Conservation (phyloP, 2,113 vertebrate genomes). For the Leucosticte australis region DNA sequence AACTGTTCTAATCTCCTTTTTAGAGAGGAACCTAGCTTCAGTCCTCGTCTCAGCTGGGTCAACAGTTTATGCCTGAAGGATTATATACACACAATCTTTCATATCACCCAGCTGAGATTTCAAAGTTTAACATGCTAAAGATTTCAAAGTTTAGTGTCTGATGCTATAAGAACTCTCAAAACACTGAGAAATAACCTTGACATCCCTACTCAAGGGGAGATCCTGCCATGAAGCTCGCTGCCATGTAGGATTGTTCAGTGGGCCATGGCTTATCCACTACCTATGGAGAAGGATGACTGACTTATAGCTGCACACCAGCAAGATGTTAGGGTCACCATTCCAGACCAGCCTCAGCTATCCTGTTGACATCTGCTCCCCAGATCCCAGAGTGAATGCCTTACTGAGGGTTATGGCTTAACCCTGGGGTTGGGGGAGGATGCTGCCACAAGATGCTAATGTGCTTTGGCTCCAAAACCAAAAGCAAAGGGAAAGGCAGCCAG, state of each 20-base stretch:
- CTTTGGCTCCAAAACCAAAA: background rate
- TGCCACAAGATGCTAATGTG: rapidly evolving
- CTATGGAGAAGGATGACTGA: background rate
- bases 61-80: background rate
- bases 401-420: background rate
- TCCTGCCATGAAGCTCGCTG: background rate
- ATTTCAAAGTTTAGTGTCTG: background rate
- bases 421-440: rapidly evolving
- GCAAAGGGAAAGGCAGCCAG: background rate
- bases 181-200: background rate
- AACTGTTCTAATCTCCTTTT: background rate
- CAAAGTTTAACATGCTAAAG: background rate
- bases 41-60: background rate
- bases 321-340: no score
- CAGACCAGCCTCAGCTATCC: background rate
- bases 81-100: background rate
- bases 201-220: background rate
- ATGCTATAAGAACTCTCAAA: background rate
- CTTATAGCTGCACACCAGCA: background rate
- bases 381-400: no score
- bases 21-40: background rate
- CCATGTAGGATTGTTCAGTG: background rate
- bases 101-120: background rate
- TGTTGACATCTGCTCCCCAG: background rate
- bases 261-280: background rate